Evolutionary conservation across 1,140 invertebrate genomes (phyloP).

Genomic region (Caenorhabditis remanei): DNA sequence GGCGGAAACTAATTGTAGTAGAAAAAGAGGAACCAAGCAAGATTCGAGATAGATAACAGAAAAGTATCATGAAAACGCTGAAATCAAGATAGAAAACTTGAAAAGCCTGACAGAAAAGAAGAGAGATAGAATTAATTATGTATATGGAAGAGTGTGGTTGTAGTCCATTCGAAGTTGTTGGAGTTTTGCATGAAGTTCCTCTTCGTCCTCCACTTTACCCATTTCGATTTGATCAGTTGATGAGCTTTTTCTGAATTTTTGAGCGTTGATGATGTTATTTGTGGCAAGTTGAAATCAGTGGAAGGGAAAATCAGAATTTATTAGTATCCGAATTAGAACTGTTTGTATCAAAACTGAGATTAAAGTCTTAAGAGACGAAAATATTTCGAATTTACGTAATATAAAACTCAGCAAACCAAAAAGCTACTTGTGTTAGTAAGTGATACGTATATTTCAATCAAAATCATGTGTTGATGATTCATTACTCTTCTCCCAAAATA

Average conservation of each 20-base stretch:
- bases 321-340: too few relatives aligned
- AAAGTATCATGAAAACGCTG: background rate
- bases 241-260: constrained; percentile 49
- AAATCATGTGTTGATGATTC: too few relatives aligned
- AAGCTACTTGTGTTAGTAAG: too few relatives aligned
- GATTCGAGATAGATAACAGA: background rate
- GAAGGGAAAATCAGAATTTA: background rate
- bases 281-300: background rate
- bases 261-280: too few relatives aligned
- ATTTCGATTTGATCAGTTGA: constrained; percentile 58
- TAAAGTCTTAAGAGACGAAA: too few relatives aligned
- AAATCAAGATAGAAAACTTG: background rate
- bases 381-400: too few relatives aligned
- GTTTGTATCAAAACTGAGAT: too few relatives aligned
- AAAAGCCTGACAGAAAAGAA: background rate
- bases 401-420: too few relatives aligned
- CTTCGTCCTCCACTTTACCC: constrained; percentile 27
- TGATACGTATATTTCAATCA: too few relatives aligned
- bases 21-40: background rate
- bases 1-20: background rate
- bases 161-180: constrained; percentile 60
- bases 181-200: constrained; percentile 52
- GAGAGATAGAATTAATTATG: background rate
- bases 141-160: constrained; percentile 52
- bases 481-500: too few relatives aligned